phyloP scores from a whole-genome alignment of 2,113 vertebrate genomes.

The Anser cygnoides region DNA sequence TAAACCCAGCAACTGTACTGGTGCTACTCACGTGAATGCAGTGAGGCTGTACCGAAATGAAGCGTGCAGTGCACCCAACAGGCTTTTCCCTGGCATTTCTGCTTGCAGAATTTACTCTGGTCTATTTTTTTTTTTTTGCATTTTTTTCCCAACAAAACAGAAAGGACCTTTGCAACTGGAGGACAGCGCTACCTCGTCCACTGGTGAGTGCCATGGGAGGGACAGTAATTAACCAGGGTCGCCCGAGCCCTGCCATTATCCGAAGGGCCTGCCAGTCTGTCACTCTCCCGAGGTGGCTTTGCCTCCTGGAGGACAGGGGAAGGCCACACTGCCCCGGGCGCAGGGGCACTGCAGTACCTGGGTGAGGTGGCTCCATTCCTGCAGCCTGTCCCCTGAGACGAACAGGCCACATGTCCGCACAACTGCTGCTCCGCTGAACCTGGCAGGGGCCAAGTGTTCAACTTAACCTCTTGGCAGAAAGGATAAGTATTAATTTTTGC shows the following conservation, averaged over 20 bases:
- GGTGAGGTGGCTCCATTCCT: rapidly evolving
- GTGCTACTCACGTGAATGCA: background rate
- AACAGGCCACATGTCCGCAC: background rate
- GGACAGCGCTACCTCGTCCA: background rate
- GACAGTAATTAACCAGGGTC: rapidly evolving
- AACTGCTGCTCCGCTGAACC: background rate
- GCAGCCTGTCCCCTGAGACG: background rate
- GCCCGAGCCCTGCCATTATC: rapidly evolving
- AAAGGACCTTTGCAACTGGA: background rate
- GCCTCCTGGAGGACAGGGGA: background rate
- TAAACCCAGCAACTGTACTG: background rate
- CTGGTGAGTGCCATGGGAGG: background rate
- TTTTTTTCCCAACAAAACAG: background rate
- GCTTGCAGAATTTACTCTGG: background rate
- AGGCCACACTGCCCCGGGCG: background rate
- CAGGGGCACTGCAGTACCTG: background rate
- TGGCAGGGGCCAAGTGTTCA: background rate
- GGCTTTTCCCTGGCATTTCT: background rate
- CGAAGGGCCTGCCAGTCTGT: background rate
- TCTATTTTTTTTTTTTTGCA: background rate
- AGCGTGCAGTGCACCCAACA: background rate
- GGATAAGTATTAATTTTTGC: background rate
- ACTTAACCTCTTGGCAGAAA: background rate
- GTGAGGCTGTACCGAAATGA: rapidly evolving
- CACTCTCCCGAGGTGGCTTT: background rate